These are phyloP conservation scores for Crocidura indochinensis DNA, from an alignment of 2,797 vertebrate genomes.

Conservation along the genomic window DNA sequence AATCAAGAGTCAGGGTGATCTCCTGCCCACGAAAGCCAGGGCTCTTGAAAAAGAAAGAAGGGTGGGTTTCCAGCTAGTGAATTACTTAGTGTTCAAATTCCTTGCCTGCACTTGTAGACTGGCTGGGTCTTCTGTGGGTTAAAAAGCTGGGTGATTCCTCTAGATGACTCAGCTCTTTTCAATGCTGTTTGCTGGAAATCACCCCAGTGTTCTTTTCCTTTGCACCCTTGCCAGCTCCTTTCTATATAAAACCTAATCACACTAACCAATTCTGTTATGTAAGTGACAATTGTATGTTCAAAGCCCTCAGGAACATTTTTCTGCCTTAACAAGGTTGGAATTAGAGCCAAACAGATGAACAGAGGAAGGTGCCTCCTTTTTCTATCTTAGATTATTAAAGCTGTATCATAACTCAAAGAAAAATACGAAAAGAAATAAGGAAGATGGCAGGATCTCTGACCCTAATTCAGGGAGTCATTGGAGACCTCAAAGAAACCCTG, in stretches of 20 bases:
- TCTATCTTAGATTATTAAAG: neutral
- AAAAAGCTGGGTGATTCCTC: neutral
- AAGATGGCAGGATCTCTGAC: neutral
- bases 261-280: neutral
- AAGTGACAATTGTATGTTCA: slow-evolving; percentile 5
- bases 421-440: neutral
- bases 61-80: neutral
- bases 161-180: slow-evolving; percentile 6
- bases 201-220: neutral
- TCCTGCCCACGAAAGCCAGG: neutral
- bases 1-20: neutral
- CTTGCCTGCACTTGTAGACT: neutral
- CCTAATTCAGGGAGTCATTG: neutral
- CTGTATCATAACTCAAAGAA: neutral
- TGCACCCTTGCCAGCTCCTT: neutral
- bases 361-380: neutral
- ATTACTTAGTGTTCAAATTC: neutral
- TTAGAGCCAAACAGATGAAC: neutral
- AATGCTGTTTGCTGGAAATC: slow-evolving; percentile 32
- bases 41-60: neutral
- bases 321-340: neutral
- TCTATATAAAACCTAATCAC: neutral
- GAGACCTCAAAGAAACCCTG: neutral
- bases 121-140: neutral
- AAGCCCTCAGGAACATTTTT: neutral